Base-by-base conservation (phyloP, 2,113 vertebrate species). In the Formicarius rufipectus region DNA sequence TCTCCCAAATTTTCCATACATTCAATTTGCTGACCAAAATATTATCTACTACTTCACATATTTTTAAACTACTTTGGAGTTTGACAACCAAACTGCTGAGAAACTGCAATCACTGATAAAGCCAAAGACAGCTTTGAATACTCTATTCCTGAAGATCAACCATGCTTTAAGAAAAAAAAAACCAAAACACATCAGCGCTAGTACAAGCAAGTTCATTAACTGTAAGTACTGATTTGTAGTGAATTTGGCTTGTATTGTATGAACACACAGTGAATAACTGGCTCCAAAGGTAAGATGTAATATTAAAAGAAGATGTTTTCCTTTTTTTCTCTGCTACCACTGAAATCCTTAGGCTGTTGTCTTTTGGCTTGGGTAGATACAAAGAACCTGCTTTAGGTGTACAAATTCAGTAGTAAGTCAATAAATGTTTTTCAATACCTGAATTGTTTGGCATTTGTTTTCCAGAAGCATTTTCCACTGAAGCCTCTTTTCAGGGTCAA, bases 381-480 rank as follows among this genome's bases (percentile, higher is more conserved):
- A 87, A 59, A 81, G 35, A 35, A 71, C 8, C 31, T 44, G 25
- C 10, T 35, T 87, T 84, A 79, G 18, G 40, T 21, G 5, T 44
- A 80, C 13, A 39, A 56, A 88, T 62, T 66, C 20, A 67, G 28
- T 4, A 58, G 30, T n/a, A 80, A 74, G 72, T 37, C 6, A 81
- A 56, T 21, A 40, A 30, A 56, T 5, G n/a, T 27, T 27, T 90
- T 42, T 19, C 10, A 40, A n/a, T 95, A 98, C 98, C 98, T 98
- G 97, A 78, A 98, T 78, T 35, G 69, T 35, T 68, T 97, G 96
- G 75, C 98, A 98, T 94, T 98, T 98, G 92, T 98, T 98, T 96
- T 98, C 95, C 53, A 98, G 79, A 74, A 96, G 55, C 63, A 98
- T 89, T 55, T 95, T 95, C 97, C 98, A 98, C 83, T 97, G 98